Base-by-base conservation (phyloP, 2,888 invertebrate genomes). In the Shargacucullia verbasci region DNA sequence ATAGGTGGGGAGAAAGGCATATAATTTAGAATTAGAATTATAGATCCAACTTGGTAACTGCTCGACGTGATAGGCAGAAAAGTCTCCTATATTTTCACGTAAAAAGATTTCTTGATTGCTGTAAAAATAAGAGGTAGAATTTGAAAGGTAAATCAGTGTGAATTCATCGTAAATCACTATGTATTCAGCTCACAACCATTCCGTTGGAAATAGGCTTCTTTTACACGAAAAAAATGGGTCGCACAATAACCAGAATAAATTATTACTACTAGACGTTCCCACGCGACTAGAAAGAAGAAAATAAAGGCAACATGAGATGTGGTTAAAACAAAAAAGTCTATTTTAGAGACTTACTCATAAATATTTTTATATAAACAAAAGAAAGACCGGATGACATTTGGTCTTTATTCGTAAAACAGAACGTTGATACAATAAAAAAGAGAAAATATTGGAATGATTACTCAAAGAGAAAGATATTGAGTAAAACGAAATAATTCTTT, bases 111-210 rank as follows among this genome's bases (percentile, higher is more conserved):
- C 7, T 20, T 29, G 7, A 4, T 31, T 29, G 1, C 13, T 43
- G 46, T 20, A 0, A 50, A 59, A 50, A 43, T 29, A 48, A 56
- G 48, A n/a, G 7, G 20, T 43, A 7, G 8, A 65, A 34, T 61
- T 33, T 11, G 15, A 37, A 52, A 29, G 39, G 35, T 47, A 60
- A 67, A 64, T 68, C 61, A 48, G 15, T 1, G 20, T 20, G n/a
- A 1, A 48, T 53, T 63, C 34, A 34, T 43, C 5, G 29, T 31
- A 20, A 46, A 50, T 47, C 27, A 29, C n/a, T n/a, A 47, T 8
- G 12, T 45, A 60, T 68, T 68, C 47, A 63, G 8, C 27, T 20
- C 14, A 4, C 4, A 39, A 46, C 47, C 57, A 37, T 27, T 7
- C 9, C 11, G 25, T 44, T 44, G 9, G 43, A 11, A 9, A 8